Conservation (phyloP, 2,797 vertebrate species). For the Hapalemur alaotrensis region DNA sequence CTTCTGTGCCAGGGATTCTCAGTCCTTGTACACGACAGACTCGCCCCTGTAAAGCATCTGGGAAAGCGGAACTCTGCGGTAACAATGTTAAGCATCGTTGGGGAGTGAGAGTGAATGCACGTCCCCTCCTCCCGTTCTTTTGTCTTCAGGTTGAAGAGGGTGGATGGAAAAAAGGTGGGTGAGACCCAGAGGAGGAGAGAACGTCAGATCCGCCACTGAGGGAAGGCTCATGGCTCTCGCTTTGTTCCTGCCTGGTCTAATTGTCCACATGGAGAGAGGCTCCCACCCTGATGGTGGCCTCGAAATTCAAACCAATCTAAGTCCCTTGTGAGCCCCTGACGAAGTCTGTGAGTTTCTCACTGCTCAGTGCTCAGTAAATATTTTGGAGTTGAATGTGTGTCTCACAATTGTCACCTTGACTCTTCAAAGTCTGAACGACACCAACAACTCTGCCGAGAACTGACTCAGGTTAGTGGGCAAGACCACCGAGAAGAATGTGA, state of each 20-base stretch:
- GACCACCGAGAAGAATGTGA: not conserved
- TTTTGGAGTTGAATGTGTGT: not conserved
- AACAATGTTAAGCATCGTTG: too few relatives aligned
- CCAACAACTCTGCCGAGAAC: too few relatives aligned
- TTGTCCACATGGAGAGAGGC: accelerated
- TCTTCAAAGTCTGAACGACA: not conserved
- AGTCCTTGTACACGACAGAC: accelerated
- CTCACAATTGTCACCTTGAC: not conserved
- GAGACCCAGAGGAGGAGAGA: not conserved
- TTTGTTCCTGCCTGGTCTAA: not conserved
- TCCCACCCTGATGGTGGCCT: too few relatives aligned
- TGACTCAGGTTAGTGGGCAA: not conserved
- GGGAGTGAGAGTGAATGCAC: accelerated
- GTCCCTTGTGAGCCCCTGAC: not conserved
- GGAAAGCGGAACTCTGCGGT: not conserved
- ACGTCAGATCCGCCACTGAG: accelerated
- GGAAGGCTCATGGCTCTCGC: not conserved
- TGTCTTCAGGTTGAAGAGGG: not conserved
- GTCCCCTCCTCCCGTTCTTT: accelerated
- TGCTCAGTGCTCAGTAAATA: too few relatives aligned
- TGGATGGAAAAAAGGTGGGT: accelerated
- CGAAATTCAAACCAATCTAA: not conserved
- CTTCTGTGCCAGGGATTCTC: not conserved
- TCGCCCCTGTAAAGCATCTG: not conserved
- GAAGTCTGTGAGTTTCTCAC: not conserved